These are phyloP conservation scores for Poeciliopsis retropinna DNA, from an alignment of 2,113 vertebrate genomes.

Conservation along the genomic window DNA sequence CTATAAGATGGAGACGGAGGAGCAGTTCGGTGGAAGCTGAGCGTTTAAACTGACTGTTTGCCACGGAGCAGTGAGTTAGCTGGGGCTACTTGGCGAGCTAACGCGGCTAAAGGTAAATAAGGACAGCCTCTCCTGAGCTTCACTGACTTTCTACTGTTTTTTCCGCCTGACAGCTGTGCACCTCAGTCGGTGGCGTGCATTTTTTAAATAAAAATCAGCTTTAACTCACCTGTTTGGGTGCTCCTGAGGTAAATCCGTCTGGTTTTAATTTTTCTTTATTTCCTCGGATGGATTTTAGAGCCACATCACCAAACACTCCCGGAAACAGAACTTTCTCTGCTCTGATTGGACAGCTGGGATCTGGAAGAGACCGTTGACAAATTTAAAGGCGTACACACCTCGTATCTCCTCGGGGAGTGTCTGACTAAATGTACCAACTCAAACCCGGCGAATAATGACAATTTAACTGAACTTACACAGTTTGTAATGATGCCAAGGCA, in stretches of 20 bases:
- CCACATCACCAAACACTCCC: constrained; percentile 85
- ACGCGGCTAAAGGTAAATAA: constrained; percentile 43
- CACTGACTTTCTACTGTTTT: neutral
- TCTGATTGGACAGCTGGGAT: constrained; percentile 71
- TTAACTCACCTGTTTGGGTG: constrained; percentile 69
- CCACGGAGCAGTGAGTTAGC: constrained; percentile 49
- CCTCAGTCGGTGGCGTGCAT: rapidly evolving
- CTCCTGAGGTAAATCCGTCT: constrained; percentile 47
- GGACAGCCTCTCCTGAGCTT: constrained; percentile 33
- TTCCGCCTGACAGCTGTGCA: constrained; percentile 9
- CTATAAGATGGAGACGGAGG: neutral
- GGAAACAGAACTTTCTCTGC: constrained; percentile 75
- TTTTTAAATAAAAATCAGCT: neutral
- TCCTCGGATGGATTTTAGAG: constrained; percentile 73
- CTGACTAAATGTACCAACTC: neutral
- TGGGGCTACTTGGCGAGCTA: constrained; percentile 36
- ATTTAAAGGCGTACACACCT: neutral
- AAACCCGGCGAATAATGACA: neutral
- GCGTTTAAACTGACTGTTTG: constrained; percentile 14
- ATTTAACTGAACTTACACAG: neutral
- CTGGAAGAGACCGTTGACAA: constrained; percentile 63
- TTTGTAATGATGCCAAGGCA: constrained; percentile 54
- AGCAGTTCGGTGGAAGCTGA: neutral
- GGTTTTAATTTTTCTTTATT: constrained; percentile 62
- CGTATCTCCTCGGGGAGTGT: constrained; percentile 17